Evolutionary conservation across 2,113 vertebrate genomes (phyloP).

Genomic region (Oplegnathus fasciatus): DNA sequence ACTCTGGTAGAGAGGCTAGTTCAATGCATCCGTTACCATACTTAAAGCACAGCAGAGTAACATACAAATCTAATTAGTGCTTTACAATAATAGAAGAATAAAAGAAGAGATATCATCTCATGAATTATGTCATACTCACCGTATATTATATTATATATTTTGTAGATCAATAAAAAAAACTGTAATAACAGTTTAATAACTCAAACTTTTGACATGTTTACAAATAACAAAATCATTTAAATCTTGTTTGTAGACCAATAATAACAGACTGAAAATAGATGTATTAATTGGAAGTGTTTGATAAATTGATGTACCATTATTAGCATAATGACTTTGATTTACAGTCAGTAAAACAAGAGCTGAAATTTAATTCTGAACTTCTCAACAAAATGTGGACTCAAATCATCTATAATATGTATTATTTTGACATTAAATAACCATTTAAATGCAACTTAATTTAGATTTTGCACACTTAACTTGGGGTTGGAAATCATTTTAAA

Average conservation of each 20-base stretch:
- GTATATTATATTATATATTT: not conserved
- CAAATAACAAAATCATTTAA: not conserved
- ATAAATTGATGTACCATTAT: not conserved
- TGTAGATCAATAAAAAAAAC: not conserved
- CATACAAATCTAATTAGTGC: not conserved
- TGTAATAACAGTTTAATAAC: not conserved
- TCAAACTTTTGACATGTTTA: not conserved
- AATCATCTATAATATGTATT: not conserved
- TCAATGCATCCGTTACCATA: constrained; percentile 42
- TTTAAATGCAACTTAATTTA: not conserved
- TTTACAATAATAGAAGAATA: not conserved
- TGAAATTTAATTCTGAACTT: not conserved
- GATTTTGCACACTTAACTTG: not conserved
- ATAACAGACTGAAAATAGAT: not conserved
- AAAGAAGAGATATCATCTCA: not conserved
- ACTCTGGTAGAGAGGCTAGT: not conserved
- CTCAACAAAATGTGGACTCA: not conserved
- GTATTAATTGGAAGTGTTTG: not conserved
- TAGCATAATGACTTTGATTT: not conserved
- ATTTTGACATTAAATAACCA: not conserved
- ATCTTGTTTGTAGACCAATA: not conserved
- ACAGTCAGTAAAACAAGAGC: not conserved
- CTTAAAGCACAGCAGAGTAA: not conserved
- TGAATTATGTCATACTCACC: not conserved
- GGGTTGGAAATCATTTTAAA: not conserved